Percentiles rank a stretch among this genome's conserved stretches.
Conservation (phyloP, 2,113 vertebrate species). For the Pogona vitticeps region DNA sequence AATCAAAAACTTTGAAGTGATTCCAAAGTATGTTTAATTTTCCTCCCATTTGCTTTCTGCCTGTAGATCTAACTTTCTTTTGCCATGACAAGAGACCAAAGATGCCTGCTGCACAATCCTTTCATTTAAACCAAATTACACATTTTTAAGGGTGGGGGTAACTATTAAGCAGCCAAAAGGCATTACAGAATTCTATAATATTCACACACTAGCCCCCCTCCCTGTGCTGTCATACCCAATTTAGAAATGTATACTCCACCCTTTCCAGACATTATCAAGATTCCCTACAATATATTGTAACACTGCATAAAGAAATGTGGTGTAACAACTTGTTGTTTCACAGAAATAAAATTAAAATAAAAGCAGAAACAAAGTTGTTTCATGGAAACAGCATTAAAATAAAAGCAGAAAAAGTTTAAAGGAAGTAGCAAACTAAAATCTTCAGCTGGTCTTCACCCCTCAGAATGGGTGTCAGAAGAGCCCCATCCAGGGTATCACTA, state of each 20-base stretch:
- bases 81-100: slow-evolving; percentile 4
- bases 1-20: slow-evolving; percentile 17
- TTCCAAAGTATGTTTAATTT: slow-evolving; percentile 2
- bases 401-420: background rate
- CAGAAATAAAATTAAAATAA: too few relatives aligned
- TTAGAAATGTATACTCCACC: background rate
- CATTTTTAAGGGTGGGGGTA: background rate
- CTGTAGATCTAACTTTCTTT: background rate
- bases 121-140: background rate
- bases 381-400: background rate
- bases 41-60: background rate
- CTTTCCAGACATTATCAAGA: too few relatives aligned
- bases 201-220: background rate
- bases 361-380: background rate
- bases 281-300: background rate
- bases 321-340: too few relatives aligned
- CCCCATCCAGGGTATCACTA: background rate
- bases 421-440: too few relatives aligned
- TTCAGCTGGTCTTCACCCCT: background rate
- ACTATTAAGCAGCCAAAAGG: background rate
- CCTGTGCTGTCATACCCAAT: background rate
- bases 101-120: background rate
- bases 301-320: too few relatives aligned
- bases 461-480: background rate
- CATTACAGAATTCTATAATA: background rate